Evolutionary conservation across 2,797 vertebrate genomes (phyloP).

Genomic region (Spinus pinus): DNA sequence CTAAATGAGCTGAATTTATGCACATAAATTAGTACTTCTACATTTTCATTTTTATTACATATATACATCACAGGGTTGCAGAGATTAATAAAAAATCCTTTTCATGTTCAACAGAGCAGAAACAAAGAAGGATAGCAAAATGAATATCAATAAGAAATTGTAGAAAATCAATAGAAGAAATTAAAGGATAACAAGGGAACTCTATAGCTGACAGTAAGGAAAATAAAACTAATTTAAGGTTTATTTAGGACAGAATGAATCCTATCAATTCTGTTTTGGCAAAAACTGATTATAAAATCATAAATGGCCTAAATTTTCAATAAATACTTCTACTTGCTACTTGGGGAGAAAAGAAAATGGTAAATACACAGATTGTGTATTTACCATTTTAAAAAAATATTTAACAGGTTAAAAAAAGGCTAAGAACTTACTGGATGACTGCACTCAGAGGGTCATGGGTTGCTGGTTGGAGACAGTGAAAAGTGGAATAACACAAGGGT

Average conservation of each 20-base stretch:
- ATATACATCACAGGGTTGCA: neutral
- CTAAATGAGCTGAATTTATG: constrained; percentile 6
- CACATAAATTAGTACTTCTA: constrained; percentile 6
- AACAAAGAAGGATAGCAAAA: neutral
- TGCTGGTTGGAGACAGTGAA: neutral
- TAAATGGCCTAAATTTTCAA: neutral
- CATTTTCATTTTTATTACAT: constrained; percentile 35
- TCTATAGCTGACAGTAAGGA: neutral
- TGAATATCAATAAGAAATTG: constrained; percentile 6
- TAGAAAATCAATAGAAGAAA: neutral
- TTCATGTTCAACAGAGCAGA: constrained; percentile 1
- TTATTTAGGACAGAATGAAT: neutral
- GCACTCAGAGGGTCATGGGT: too few species aligned
- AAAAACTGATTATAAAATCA: neutral
- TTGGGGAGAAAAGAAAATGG: neutral
- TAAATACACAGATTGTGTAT: fast-evolving
- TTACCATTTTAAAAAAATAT: neutral
- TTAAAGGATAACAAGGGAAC: neutral
- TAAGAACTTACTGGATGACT: neutral
- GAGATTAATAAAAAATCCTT: neutral
- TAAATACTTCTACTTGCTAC: neutral
- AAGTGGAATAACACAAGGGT: neutral
- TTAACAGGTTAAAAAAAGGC: neutral
- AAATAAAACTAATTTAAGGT: neutral
- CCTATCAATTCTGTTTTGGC: neutral